Conservation (phyloP, 1,140 invertebrate species). For the Parasteatoda tepidariorum region DNA sequence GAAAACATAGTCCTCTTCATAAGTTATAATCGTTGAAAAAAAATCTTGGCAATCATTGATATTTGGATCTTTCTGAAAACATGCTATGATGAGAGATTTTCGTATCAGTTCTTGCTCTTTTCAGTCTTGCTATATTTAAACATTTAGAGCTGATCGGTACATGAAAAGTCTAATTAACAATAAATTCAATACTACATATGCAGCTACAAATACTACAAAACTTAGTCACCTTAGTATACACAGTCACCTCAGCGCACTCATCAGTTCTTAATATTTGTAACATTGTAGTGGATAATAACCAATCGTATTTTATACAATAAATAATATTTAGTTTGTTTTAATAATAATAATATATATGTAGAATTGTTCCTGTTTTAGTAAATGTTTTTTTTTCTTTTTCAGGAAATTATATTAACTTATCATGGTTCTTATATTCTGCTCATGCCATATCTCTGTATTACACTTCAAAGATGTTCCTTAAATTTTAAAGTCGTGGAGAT, state of each 20-base stretch:
- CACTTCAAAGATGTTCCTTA: neutral
- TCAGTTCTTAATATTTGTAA: neutral
- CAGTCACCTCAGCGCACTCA: neutral
- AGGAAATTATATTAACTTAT: neutral
- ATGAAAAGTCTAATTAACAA: no score
- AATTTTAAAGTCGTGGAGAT: no score
- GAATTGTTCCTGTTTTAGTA: neutral
- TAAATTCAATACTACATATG: neutral
- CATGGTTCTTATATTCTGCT: neutral
- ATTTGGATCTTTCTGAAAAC: no score
- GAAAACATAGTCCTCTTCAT: no score
- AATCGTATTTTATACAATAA: neutral
- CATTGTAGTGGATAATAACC: neutral
- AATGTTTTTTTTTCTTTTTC: neutral
- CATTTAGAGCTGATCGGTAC: no score
- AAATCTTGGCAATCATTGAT: no score
- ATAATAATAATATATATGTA: neutral
- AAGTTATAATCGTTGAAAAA: no score
- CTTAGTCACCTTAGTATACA: neutral
- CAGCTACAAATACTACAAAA: neutral
- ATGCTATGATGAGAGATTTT: no score
- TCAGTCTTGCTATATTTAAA: no score
- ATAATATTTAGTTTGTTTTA: neutral
- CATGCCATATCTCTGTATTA: neutral
- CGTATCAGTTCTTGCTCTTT: no score